These are phyloP conservation scores for Caenorhabditis japonica DNA, from an alignment of 2,888 invertebrate species.

Conservation along the genomic window DNA sequence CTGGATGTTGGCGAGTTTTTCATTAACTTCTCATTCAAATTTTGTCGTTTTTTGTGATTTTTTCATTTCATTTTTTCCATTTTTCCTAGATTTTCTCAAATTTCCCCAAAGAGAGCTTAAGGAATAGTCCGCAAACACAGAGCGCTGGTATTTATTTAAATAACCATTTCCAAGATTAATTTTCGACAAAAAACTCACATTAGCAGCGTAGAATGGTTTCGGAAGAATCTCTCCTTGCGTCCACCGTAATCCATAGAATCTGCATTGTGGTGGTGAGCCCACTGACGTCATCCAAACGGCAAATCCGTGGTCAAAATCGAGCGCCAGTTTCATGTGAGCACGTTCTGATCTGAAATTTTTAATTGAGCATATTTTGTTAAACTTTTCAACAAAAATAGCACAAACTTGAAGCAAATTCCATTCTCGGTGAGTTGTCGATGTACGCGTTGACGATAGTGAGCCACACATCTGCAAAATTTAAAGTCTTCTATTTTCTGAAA, in stretches of 20 bases:
- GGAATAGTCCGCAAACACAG: no score
- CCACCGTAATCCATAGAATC: constrained; percentile 45
- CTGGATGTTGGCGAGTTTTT: no score
- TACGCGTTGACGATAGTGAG: constrained; percentile 24
- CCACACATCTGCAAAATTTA: constrained; percentile 57
- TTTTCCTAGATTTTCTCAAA: no score
- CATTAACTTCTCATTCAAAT: no score
- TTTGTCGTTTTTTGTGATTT: no score
- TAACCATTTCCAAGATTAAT: no score
- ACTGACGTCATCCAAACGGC: constrained; percentile 65
- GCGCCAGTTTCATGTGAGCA: constrained; percentile 48
- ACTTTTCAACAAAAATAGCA: no score
- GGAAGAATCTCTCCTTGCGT: constrained; percentile 24
- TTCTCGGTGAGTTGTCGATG: constrained; percentile 30
- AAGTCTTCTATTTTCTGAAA: not conserved
- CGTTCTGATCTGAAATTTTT: constrained; percentile 51
- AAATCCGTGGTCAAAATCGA: constrained; percentile 68
- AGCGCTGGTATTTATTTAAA: no score
- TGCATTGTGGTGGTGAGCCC: constrained; percentile 58
- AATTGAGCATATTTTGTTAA: no score
- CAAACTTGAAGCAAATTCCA: constrained; percentile 42
- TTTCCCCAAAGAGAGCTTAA: no score
- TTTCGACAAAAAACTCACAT: constrained; percentile 7
- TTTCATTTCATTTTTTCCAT: no score
- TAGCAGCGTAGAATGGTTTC: constrained; percentile 12